phyloP scores from a whole-genome alignment of 37 sponge, comb jelly and placozoan species.

The Haliclona indistincta region DNA sequence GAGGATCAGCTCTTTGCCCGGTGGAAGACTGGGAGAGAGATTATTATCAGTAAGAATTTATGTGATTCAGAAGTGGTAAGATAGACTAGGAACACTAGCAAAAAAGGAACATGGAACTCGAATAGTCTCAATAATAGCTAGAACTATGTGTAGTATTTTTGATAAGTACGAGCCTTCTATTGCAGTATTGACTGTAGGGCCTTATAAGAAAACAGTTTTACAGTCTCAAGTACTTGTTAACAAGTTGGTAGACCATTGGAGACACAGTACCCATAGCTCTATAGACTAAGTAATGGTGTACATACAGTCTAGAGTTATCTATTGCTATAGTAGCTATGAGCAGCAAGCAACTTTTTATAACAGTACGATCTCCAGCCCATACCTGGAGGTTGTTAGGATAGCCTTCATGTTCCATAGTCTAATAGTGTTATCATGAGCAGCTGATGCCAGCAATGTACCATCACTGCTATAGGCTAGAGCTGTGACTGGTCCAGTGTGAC shows the following conservation, averaged over 20 bases:
- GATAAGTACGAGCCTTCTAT: too few relatives aligned
- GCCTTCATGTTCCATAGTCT: slow-evolving; percentile 43
- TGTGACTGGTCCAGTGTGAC: slow-evolving; percentile 27
- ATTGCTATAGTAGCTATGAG: too few relatives aligned
- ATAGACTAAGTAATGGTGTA: too few relatives aligned
- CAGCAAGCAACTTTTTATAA: too few relatives aligned
- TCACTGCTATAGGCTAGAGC: slow-evolving; percentile 50
- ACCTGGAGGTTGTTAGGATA: background rate
- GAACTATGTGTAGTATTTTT: background rate
- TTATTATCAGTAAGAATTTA: background rate
- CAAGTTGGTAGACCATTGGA: too few relatives aligned
- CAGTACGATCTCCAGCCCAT: too few relatives aligned
- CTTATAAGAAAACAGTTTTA: too few relatives aligned
- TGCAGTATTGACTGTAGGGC: too few relatives aligned
- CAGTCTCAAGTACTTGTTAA: too few relatives aligned
- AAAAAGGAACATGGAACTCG: background rate
- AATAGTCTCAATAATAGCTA: background rate
- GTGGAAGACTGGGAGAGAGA: background rate
- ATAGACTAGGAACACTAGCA: background rate
- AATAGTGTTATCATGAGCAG: slow-evolving; percentile 29
- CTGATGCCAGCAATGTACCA: slow-evolving; percentile 56
- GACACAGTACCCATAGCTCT: too few relatives aligned
- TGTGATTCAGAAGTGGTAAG: too few relatives aligned
- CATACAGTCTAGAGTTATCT: too few relatives aligned
- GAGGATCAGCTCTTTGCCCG: slow-evolving; percentile 3